Conservation (phyloP, 2,113 vertebrate species). For the Eublepharis macularius region DNA sequence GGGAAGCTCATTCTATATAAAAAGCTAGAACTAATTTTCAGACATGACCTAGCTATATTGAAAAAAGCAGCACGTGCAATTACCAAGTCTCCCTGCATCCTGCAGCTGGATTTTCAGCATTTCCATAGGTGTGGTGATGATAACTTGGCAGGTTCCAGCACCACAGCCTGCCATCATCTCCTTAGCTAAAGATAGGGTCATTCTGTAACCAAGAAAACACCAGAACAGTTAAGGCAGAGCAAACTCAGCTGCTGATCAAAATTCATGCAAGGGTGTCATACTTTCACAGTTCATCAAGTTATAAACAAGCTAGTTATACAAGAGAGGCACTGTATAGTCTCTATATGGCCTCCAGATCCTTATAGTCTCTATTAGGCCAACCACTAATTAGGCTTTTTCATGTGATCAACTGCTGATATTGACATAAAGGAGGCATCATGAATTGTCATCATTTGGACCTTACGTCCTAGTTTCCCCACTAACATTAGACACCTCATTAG, state of each 20-base stretch:
- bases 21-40: neutral
- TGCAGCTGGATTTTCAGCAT: constrained; percentile 93
- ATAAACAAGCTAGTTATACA: neutral
- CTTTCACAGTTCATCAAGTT: too few species aligned
- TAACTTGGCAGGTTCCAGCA: constrained; percentile 87
- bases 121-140: constrained; percentile 89
- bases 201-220: neutral
- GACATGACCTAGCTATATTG: neutral
- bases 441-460: too few species aligned
- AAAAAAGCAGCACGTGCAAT: neutral
- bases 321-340: neutral
- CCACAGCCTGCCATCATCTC: constrained; percentile 90
- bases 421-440: too few species aligned
- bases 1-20: neutral
- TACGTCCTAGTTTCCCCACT: too few species aligned
- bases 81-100: constrained; percentile 84
- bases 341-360: too few species aligned
- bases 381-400: too few species aligned
- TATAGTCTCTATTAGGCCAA: too few species aligned
- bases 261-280: neutral
- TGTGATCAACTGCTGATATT: too few species aligned
- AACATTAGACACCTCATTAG: too few species aligned
- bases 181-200: constrained; percentile 74
- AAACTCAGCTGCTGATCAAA: neutral
- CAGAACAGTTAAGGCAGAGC: neutral